Percentiles rank a stretch among this genome's conserved stretches.
phyloP scores from a whole-genome alignment of 2,113 vertebrate species.

The Gopherus evgoodei region DNA sequence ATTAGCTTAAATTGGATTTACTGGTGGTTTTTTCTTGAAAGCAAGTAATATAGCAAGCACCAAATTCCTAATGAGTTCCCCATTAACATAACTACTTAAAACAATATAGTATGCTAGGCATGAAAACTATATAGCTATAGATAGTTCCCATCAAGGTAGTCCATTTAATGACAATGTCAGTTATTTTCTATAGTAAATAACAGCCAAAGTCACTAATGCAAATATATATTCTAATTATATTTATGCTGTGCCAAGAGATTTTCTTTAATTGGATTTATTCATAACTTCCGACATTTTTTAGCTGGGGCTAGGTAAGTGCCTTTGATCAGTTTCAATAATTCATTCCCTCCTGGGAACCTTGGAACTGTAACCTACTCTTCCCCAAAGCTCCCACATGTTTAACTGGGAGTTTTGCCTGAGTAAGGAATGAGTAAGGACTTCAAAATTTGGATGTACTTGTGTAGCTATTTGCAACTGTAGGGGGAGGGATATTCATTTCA shows the following conservation, averaged over 20 bases:
- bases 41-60: background rate
- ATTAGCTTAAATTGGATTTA: background rate
- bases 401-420: background rate
- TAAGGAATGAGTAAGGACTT: constrained; percentile 6
- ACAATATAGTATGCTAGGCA: background rate
- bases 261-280: constrained; percentile 22
- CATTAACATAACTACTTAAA: background rate
- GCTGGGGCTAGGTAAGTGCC: background rate
- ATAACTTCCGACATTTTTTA: constrained; percentile 27
- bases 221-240: constrained; percentile 38
- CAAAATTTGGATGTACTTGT: constrained; percentile 21
- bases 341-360: constrained; percentile 25
- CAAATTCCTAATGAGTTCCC: background rate
- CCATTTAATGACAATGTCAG: background rate
- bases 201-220: constrained; percentile 22
- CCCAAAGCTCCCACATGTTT: background rate
- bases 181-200: background rate
- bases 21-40: background rate
- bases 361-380: background rate
- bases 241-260: background rate
- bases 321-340: constrained; percentile 16
- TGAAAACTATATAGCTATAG: background rate
- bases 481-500: constrained; percentile 5
- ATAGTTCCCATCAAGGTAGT: background rate
- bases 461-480: constrained; percentile 1